Percentiles rank a stretch among this genome's conserved stretches.
phyloP scores from a whole-genome alignment of 2,888 invertebrate species.

The Liodrosophila aerea region DNA sequence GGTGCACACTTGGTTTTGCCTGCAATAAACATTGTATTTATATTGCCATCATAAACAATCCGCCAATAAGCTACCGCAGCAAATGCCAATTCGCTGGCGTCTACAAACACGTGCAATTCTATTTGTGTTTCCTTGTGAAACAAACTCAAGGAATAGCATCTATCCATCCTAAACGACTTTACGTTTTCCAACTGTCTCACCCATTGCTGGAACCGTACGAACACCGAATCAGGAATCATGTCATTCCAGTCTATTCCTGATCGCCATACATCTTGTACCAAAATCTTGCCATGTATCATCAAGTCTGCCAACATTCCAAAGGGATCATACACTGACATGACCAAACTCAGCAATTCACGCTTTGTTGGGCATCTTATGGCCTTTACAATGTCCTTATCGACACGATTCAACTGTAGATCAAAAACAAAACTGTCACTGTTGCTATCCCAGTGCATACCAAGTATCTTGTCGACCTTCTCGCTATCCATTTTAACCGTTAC shows the following conservation, averaged over 20 bases:
- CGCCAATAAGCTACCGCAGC: slow-evolving; percentile 6
- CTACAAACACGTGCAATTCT: slow-evolving; percentile 4
- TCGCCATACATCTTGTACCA: slow-evolving; percentile 1
- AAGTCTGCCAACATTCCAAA: slow-evolving; percentile 11
- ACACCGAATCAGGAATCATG: background rate
- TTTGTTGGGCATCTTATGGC: slow-evolving; percentile 10
- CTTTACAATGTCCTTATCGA: slow-evolving; percentile 8
- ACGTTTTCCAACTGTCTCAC: background rate
- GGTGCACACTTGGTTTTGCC: slow-evolving; percentile 16
- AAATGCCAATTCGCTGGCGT: slow-evolving; percentile 7
- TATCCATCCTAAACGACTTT: background rate
- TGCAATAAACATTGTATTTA: background rate
- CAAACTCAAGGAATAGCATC: background rate
- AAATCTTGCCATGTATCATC: background rate
- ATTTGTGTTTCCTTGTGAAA: background rate
- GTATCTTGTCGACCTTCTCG: slow-evolving; percentile 1
- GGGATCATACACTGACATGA: slow-evolving; percentile 14
- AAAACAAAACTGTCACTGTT: slow-evolving; percentile 14
- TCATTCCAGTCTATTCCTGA: background rate
- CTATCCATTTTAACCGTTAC: background rate
- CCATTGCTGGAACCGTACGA: slow-evolving; percentile 2
- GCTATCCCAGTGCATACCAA: slow-evolving; percentile 13
- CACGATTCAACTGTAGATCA: slow-evolving; percentile 8
- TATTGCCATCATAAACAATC: background rate
- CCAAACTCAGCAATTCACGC: slow-evolving; percentile 7